phyloP scores from a whole-genome alignment of 2,797 vertebrate species.

The Bradypus variegatus region DNA sequence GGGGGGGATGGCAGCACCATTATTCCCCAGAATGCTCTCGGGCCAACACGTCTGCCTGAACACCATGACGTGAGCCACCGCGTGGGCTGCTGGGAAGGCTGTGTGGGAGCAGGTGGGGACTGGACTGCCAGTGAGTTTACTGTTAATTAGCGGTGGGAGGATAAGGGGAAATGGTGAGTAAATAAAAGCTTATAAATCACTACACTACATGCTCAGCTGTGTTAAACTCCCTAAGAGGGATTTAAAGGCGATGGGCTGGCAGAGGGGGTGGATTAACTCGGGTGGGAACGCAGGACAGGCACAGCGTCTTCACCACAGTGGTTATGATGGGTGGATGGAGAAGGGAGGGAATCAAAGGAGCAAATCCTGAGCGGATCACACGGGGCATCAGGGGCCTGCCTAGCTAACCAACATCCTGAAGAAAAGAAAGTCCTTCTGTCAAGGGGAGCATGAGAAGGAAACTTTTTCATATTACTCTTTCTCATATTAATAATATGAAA shows the following conservation, averaged over 20 bases:
- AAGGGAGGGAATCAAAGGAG: not conserved
- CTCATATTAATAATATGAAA: no score
- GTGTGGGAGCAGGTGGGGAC: not conserved
- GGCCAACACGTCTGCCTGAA: not conserved
- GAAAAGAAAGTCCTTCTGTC: not conserved
- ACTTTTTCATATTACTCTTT: not conserved
- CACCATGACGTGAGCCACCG: not conserved
- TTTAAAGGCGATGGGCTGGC: not conserved
- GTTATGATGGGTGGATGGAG: not conserved
- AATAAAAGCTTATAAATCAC: not conserved
- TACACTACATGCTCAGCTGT: not conserved
- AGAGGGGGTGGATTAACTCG: not conserved
- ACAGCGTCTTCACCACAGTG: not conserved
- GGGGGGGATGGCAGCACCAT: not conserved
- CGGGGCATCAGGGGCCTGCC: no score
- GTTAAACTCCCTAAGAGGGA: not conserved
- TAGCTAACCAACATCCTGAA: not conserved
- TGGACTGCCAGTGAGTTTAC: not conserved
- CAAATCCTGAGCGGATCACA: not conserved
- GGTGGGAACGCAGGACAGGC: not conserved
- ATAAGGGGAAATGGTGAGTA: not conserved
- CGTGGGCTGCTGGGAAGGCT: not conserved
- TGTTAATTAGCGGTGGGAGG: not conserved
- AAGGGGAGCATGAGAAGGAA: not conserved
- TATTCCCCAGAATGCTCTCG: not conserved